phyloP scores from a whole-genome alignment of 2,888 invertebrate species.

The Netelia inedita region DNA sequence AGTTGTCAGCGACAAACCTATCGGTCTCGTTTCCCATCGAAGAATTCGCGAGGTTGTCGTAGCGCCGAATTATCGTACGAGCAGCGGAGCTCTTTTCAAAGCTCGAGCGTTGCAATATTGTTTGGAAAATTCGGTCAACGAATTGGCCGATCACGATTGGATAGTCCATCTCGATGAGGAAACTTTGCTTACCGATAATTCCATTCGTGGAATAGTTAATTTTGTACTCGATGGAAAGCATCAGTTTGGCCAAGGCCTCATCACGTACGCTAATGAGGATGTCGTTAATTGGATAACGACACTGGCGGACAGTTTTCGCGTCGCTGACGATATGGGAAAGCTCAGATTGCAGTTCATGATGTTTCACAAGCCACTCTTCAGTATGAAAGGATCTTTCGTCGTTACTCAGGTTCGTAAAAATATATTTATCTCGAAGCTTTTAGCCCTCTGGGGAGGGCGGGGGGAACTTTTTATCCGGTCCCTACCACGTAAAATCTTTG shows the following conservation, averaged over 20 bases:
- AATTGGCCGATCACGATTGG: constrained; percentile 95
- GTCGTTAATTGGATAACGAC: constrained; percentile 99
- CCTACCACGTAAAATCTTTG: too few relatives aligned
- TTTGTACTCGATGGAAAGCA: constrained; percentile 97
- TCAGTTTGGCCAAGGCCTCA: constrained; percentile 97
- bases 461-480: not conserved
- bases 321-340: constrained; percentile 99
- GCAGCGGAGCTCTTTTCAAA: constrained; percentile 97
- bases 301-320: constrained; percentile 97
- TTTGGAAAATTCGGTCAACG: constrained; percentile 95
- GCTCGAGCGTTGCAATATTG: constrained; percentile 98
- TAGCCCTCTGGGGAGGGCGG: too few relatives aligned
- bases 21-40: constrained; percentile 91
- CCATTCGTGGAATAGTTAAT: constrained; percentile 95
- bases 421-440: not conserved
- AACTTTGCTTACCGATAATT: constrained; percentile 96
- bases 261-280: constrained; percentile 98
- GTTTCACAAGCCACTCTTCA: constrained; percentile 97
- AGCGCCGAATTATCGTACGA: constrained; percentile 94
- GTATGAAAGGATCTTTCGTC: constrained; percentile 99
- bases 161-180: constrained; percentile 99
- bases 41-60: constrained; percentile 96
- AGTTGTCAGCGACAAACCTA: constrained; percentile 96
- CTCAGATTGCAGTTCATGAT: constrained; percentile 95
- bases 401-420: constrained; percentile 92